Evolutionary conservation across 2,113 vertebrate genomes (phyloP).

Genomic region (Cryptoleucopteryx plumbea): DNA sequence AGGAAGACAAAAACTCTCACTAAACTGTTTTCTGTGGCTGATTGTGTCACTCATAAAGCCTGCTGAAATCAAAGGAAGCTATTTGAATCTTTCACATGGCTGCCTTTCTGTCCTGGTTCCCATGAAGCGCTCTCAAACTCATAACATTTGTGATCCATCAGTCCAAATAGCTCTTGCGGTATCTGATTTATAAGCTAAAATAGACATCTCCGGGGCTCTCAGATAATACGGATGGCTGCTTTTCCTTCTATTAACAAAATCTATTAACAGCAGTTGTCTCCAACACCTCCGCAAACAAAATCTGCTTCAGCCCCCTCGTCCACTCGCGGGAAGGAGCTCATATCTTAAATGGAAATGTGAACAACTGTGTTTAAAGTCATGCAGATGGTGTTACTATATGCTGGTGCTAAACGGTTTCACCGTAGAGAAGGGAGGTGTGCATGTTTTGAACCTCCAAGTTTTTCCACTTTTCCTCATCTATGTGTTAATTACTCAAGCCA

Average conservation of each 20-base stretch:
- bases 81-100: not conserved
- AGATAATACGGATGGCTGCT: not conserved
- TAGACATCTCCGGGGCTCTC: not conserved
- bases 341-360: not conserved
- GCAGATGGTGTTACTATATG: not conserved
- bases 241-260: not conserved
- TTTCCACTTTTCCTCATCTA: not conserved
- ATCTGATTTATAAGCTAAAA: not conserved
- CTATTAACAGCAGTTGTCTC: not conserved
- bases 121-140: not conserved
- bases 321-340: not conserved
- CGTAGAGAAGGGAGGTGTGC: not conserved
- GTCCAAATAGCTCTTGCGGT: not conserved
- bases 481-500: not conserved
- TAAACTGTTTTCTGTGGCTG: not conserved
- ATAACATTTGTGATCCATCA: not conserved
- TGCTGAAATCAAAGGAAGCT: not conserved
- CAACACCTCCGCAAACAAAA: not conserved
- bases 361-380: not conserved
- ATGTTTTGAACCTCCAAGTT: not conserved
- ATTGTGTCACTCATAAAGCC: not conserved
- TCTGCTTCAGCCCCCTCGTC: not conserved
- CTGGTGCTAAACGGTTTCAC: not conserved
- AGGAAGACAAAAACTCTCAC: not conserved
- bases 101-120: not conserved